Conservation (phyloP, 1,140 invertebrate genomes). For the Bacillus rossius region DNA sequence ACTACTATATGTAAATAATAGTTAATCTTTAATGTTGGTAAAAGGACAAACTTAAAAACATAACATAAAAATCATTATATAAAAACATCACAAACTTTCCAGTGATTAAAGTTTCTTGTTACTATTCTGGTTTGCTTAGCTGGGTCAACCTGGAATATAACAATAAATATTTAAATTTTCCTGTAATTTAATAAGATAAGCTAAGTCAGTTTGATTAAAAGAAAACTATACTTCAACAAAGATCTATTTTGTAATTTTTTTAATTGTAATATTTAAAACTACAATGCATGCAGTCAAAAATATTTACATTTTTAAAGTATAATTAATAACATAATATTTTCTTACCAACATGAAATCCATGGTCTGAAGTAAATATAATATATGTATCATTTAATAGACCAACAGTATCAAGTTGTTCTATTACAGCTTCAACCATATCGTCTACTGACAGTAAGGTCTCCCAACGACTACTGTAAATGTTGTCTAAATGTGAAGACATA, state of each 20-base stretch:
- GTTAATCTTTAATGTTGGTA: too few species aligned
- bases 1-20: too few species aligned
- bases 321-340: not conserved
- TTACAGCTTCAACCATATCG: slow-evolving; percentile 66
- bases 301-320: not conserved
- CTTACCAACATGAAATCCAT: slow-evolving; percentile 81
- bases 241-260: too few species aligned
- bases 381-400: slow-evolving; percentile 66
- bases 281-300: not conserved
- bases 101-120: too few species aligned
- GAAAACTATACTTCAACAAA: not conserved
- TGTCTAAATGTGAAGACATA: slow-evolving; percentile 55
- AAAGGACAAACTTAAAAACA: too few species aligned
- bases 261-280: not conserved
- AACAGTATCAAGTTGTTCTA: slow-evolving; percentile 48
- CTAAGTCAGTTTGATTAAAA: not conserved
- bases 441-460: slow-evolving; percentile 79
- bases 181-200: not conserved
- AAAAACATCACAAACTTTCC: too few species aligned
- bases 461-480: slow-evolving; percentile 63
- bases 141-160: too few species aligned
- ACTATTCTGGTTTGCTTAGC: too few species aligned
- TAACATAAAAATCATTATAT: too few species aligned
- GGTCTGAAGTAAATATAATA: slow-evolving; percentile 80
- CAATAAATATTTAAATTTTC: not conserved